Conservation (phyloP, 1,140 invertebrate species). For the Cephus cinctus region DNA sequence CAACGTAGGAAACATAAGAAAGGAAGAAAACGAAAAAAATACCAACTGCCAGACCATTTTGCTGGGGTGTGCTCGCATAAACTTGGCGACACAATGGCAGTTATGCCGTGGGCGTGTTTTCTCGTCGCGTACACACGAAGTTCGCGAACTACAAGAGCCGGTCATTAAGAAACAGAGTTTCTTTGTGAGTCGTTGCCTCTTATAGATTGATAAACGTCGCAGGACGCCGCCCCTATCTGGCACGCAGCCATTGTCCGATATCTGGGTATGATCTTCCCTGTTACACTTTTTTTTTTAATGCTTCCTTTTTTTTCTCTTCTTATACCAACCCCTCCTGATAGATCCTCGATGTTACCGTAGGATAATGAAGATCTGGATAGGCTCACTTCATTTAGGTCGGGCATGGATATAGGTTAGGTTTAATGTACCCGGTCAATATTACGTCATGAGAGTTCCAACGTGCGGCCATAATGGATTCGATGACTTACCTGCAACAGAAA, state of each 20-base stretch:
- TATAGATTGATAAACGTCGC: constrained; percentile 23
- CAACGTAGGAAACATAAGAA: not conserved
- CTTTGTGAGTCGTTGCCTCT: constrained; percentile 14
- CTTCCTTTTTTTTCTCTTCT: too few relatives aligned
- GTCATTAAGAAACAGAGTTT: constrained; percentile 34
- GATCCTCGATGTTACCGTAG: too few relatives aligned
- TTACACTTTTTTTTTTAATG: not conserved
- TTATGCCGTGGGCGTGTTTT: not conserved
- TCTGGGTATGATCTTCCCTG: constrained; percentile 29
- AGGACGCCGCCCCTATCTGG: constrained; percentile 29
- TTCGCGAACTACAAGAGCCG: constrained; percentile 17
- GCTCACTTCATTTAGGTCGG: too few relatives aligned
- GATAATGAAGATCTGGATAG: too few relatives aligned
- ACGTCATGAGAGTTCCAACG: too few relatives aligned
- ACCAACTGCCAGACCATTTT: not conserved
- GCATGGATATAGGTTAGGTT: too few relatives aligned
- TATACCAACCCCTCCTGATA: too few relatives aligned
- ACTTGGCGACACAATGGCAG: not conserved
- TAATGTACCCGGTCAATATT: too few relatives aligned
- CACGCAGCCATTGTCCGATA: constrained; percentile 34
- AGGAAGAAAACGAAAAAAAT: not conserved
- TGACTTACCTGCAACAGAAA: too few relatives aligned
- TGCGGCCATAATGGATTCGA: too few relatives aligned
- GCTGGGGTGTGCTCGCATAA: not conserved
- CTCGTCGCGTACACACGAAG: constrained; percentile 13